A percentile compares a stretch with the other conserved stretches of the same genome.
Conservation (phyloP, 2,797 vertebrate species). For the Nyctibius grandis region DNA sequence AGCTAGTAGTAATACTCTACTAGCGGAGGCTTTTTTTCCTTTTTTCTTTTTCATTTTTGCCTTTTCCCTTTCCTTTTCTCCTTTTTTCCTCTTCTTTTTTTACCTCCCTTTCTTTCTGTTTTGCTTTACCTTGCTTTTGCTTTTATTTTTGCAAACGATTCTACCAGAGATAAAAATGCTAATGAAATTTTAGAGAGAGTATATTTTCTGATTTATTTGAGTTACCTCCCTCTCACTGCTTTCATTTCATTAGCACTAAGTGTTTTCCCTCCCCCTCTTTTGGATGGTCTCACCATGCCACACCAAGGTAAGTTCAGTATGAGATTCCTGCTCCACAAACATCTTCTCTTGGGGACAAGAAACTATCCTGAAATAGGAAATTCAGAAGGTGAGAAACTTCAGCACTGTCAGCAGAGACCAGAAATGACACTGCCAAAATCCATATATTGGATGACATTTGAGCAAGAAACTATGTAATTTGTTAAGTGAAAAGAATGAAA, state of each 20-base stretch:
- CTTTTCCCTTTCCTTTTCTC: background rate
- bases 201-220: background rate
- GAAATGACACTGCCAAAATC: background rate
- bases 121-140: background rate
- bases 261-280: background rate
- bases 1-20: background rate
- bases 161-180: background rate
- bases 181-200: background rate
- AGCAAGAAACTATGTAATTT: background rate
- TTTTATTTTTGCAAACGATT: background rate
- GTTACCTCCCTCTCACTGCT: background rate
- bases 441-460: background rate
- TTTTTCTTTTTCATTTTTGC: background rate
- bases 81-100: background rate
- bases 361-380: background rate
- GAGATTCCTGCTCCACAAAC: background rate
- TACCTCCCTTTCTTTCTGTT: background rate
- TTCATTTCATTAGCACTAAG: background rate
- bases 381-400: background rate
- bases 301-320: background rate
- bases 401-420: background rate
- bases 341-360: background rate
- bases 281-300: background rate
- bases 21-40: fast-evolving
- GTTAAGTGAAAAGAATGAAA: background rate